These are phyloP conservation scores for Trachythela sp. DNA, from an alignment of 64 coral and sea anemone species.

Conservation along the genomic window DNA sequence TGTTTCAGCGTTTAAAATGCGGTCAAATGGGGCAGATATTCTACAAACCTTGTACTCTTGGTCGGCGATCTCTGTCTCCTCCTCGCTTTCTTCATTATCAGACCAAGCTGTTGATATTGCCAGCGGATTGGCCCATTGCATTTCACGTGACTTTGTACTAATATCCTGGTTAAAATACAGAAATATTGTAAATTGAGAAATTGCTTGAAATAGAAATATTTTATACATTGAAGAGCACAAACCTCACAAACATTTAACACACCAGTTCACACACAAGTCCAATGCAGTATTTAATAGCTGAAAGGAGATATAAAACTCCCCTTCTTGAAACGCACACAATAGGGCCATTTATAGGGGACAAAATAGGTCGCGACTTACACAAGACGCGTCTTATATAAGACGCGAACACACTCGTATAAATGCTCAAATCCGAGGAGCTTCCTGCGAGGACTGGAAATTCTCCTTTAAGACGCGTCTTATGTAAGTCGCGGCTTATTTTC, in stretches of 20 bases:
- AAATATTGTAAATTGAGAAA: neutral
- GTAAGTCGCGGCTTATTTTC: no score
- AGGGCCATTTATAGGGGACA: no score
- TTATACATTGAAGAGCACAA: neutral
- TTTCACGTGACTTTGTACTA: neutral
- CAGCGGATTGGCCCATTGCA: neutral
- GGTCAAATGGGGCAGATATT: neutral
- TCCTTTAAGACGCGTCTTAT: no score
- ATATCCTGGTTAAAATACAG: neutral
- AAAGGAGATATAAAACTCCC: neutral
- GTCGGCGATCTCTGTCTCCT: neutral
- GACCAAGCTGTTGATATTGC: neutral
- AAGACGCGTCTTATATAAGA: no score
- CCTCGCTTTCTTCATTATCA: neutral
- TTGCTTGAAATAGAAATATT: no score
- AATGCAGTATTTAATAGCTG: conserved; percentile 74
- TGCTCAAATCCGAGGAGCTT: no score
- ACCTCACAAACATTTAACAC: neutral
- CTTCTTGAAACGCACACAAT: neutral
- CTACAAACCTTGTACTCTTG: neutral
- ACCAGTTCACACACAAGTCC: conserved; percentile 53
- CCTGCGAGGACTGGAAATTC: no score
- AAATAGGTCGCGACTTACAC: no score
- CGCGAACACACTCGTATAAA: no score
- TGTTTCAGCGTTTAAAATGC: no score